A percentile compares a stretch with the other conserved stretches of the same genome.
Conservation (phyloP, 2,888 invertebrate species). For the Dolichomitus sp. region DNA sequence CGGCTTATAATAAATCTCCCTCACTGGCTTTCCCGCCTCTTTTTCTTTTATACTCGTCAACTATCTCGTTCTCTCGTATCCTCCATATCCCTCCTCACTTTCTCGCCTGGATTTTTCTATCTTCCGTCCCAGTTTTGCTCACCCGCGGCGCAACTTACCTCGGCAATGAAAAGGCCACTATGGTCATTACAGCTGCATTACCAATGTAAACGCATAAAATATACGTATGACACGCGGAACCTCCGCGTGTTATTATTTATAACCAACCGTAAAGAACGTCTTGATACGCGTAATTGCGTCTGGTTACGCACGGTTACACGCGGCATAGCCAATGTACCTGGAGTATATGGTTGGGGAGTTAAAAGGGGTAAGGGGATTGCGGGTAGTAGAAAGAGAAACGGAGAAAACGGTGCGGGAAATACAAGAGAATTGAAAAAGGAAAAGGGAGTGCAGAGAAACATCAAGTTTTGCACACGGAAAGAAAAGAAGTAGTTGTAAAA, state of each 20-base stretch:
- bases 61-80: not conserved
- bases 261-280: constrained; percentile 72
- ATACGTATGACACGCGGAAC: constrained; percentile 69
- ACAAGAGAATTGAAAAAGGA: constrained; percentile 21
- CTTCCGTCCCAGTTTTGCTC: constrained; percentile 3
- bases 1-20: constrained; percentile 51
- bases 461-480: not conserved
- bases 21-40: constrained; percentile 43
- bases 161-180: constrained; percentile 66
- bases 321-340: constrained; percentile 22
- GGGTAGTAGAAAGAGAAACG: constrained; percentile 49
- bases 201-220: constrained; percentile 72
- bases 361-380: constrained; percentile 61
- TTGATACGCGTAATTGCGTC: constrained; percentile 77
- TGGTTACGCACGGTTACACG: constrained; percentile 75
- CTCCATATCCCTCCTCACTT: constrained; percentile 15
- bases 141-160: constrained; percentile 32
- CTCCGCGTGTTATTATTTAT: constrained; percentile 69
- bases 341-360: not conserved
- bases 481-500: too few relatives aligned
- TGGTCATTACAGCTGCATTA: constrained; percentile 70
- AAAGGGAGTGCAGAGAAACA: constrained; percentile 30
- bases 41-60: constrained; percentile 44
- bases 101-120: not conserved
- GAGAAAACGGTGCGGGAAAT: constrained; percentile 34